A percentile compares a stretch with the other conserved stretches of the same genome.
Evolutionary conservation across 1,140 invertebrate genomes (phyloP).

Genomic region (Leptopilina clavipes): DNA sequence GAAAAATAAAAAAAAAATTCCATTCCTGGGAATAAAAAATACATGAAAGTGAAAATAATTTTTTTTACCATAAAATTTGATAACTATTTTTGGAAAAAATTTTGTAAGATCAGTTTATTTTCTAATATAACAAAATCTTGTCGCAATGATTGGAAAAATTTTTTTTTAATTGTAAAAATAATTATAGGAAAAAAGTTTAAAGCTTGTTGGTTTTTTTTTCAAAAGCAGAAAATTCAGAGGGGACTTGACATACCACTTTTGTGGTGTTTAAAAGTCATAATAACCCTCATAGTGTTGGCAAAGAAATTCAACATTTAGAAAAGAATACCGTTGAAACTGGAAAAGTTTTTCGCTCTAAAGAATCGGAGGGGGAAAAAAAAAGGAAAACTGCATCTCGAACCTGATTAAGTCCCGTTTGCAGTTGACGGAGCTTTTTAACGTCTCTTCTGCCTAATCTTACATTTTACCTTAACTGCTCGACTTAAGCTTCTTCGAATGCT

Average conservation of each 20-base stretch:
- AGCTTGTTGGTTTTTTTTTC: too few species aligned
- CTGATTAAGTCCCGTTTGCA: constrained; percentile 30
- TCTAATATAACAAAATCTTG: too few species aligned
- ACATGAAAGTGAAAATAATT: too few species aligned
- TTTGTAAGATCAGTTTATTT: too few species aligned
- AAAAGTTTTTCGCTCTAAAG: constrained; percentile 2
- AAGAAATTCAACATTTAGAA: neutral
- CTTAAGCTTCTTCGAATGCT: constrained; percentile 4
- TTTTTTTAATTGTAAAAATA: too few species aligned
- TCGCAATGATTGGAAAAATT: too few species aligned
- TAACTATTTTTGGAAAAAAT: too few species aligned
- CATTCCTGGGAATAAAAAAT: too few species aligned
- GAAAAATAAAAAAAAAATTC: too few species aligned
- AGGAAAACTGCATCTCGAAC: neutral
- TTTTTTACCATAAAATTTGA: too few species aligned
- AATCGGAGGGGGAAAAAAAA: neutral
- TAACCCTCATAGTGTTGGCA: neutral
- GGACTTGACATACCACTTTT: neutral
- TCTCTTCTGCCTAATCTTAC: constrained; percentile 22
- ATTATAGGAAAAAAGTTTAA: too few species aligned
- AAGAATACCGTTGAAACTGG: neutral
- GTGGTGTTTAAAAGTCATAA: neutral
- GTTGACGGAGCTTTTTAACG: constrained; percentile 31
- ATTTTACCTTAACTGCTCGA: neutral
- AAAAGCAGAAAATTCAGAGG: too few species aligned